These are phyloP conservation scores for Malthinus flaveolus DNA, from an alignment of 2,888 invertebrate species.

Conservation along the genomic window DNA sequence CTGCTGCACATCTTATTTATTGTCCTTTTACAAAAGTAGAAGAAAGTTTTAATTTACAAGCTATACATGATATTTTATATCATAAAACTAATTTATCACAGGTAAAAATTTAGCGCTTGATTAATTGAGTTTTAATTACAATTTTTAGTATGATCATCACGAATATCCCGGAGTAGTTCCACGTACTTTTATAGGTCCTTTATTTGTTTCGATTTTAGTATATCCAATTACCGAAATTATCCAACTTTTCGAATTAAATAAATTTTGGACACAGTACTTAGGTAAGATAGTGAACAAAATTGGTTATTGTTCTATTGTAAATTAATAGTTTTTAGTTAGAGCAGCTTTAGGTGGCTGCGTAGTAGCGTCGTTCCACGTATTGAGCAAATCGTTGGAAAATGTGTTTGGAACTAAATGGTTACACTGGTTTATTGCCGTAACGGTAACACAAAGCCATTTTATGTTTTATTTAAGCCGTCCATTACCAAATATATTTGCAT, in stretches of 20 bases:
- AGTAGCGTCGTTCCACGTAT: constrained; percentile 71
- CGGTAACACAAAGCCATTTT: constrained; percentile 95
- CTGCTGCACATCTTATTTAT: constrained; percentile 77
- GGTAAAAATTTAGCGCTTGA: constrained; percentile 59
- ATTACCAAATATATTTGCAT: constrained; percentile 91
- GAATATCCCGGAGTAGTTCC: constrained; percentile 98
- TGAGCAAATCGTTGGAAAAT: constrained; percentile 73
- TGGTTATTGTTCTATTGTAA: constrained; percentile 18
- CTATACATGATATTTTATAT: constrained; percentile 95
- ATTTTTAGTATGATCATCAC: constrained; percentile 91
- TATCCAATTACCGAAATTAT: constrained; percentile 74
- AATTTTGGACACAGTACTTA: constrained; percentile 87
- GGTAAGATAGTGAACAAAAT: constrained; percentile 61
- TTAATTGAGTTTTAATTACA: constrained; percentile 1
- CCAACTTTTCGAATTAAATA: constrained; percentile 70
- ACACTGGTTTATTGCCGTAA: constrained; percentile 82
- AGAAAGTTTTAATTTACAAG: constrained; percentile 99
- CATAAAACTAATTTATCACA: constrained; percentile 80
- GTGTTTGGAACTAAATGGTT: constrained; percentile 78
- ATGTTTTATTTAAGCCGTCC: constrained; percentile 95
- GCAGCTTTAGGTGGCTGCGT: constrained; percentile 77
- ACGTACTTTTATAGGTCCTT: constrained; percentile 91
- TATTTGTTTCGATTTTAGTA: constrained; percentile 76
- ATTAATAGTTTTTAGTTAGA: constrained; percentile 70
- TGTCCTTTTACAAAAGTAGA: constrained; percentile 99